Base-by-base conservation (phyloP, 2,113 vertebrate species). In the Petrocephalus microphthalmus region DNA sequence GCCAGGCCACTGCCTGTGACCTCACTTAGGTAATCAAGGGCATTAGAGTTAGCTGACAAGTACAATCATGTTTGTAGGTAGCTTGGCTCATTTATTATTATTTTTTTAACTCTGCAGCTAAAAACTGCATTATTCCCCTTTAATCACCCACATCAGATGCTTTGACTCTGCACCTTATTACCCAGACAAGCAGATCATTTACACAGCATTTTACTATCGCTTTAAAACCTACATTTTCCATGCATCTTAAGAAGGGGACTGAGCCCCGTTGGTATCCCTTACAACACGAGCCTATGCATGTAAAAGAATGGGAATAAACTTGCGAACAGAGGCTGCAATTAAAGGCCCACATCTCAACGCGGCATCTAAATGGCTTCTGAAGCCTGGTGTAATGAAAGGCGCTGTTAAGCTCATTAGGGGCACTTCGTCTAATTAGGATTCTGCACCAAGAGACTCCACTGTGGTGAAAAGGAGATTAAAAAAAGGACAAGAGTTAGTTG, bases 401-500 rank as follows among this genome's bases (percentile, higher is more conserved):
- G 71, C 25, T 64, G 54, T 88, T 85, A 84, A 84, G 78, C 88
- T 85, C 82, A 88, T 67, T 85, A 88, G n/a, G 33, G 82, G 10
- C 25, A 56, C 42, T 25, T 42, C n/a, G 45, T 52, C 25, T 51
- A 47, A 88, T 88, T 85, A 88, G 47, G 88, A 88, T 88, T 88
- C 87, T 37, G 33, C 29, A 82, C 51, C 71, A 88, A 22, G 29
- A 29, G 74, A 71, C 57, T 49, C 82, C 56, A 52, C 47, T 67
- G 56, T 17, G 84, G 47, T 71, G 56, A 29, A 47, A 67, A 56
- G 33, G 81, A 84, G 81, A 54, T 85, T 54, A 17, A 84, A 57
- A 78, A 19, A 87, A 87, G 56, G 13, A 60, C 60, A 87, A 64
- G 86, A 87, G 86, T 29, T 51, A 54, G 71, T 54, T 81, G 67